Conservation (phyloP, 2,113 vertebrate species). For the Tapirus terrestris region DNA sequence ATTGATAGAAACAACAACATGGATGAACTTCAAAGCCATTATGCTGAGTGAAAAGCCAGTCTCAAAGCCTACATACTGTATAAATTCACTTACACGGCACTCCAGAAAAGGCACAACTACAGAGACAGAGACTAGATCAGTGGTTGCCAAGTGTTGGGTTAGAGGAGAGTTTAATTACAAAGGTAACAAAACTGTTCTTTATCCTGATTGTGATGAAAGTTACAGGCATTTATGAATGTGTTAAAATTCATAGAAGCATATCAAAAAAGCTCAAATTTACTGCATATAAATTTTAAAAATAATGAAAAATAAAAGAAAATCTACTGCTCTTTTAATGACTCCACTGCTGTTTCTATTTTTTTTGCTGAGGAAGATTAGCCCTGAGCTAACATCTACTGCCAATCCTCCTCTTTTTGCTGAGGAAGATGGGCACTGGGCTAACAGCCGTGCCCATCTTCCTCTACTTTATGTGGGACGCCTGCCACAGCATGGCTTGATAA, state of each 20-base stretch:
- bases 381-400: no score
- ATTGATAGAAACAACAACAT: not conserved
- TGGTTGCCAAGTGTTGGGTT: not conserved
- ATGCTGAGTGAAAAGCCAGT: not conserved
- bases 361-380: no score
- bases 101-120: not conserved
- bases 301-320: not conserved
- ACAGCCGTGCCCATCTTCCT: no score
- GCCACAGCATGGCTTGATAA: no score
- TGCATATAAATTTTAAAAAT: not conserved
- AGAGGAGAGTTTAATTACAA: not conserved
- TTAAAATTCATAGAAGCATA: not conserved
- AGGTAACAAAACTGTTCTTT: not conserved
- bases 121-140: not conserved
- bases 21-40: not conserved
- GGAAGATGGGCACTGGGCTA: no score
- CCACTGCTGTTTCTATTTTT: not conserved
- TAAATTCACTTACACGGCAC: not conserved
- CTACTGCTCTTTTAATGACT: not conserved
- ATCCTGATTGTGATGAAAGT: not conserved
- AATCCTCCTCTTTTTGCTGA: no score
- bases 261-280: not conserved
- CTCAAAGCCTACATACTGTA: not conserved
- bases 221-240: not conserved
- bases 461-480: no score